These are phyloP conservation scores for Alviniconcha marisindica DNA, from an alignment of 1,140 invertebrate genomes.

Conservation along the genomic window DNA sequence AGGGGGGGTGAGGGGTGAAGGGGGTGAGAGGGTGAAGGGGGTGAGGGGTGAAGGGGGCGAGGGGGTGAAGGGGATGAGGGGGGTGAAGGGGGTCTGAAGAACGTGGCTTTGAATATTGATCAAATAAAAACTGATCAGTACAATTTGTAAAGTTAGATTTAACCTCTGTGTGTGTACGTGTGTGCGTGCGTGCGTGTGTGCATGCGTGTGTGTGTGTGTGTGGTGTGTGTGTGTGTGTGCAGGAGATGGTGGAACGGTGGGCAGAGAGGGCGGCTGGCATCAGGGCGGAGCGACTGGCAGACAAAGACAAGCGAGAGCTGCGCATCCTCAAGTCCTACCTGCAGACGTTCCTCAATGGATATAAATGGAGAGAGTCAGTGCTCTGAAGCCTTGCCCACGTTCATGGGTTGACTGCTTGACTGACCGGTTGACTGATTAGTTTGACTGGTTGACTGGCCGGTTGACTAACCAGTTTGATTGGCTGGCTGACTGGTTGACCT, in stretches of 20 bases:
- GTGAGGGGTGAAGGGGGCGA: neutral
- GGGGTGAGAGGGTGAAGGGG: neutral
- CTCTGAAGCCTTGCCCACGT: too few relatives aligned
- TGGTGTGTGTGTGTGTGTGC: slow-evolving; percentile 21
- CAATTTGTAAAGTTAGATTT: too few relatives aligned
- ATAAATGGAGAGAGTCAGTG: slow-evolving; percentile 56
- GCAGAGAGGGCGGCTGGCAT: slow-evolving; percentile 29
- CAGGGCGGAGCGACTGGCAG: slow-evolving; percentile 28
- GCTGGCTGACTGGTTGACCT: too few relatives aligned
- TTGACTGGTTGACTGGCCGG: too few relatives aligned
- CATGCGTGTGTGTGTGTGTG: too few relatives aligned
- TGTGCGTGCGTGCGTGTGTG: too few relatives aligned
- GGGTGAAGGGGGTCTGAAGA: neutral
- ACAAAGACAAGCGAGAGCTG: slow-evolving; percentile 39
- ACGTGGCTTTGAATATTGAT: too few relatives aligned
- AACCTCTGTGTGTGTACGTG: too few relatives aligned
- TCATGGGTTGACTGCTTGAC: too few relatives aligned
- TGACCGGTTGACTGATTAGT: too few relatives aligned
- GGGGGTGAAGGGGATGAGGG: neutral
- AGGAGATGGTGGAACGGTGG: slow-evolving; percentile 29
- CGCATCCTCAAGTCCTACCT: slow-evolving; percentile 50
- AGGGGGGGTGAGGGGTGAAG: neutral
- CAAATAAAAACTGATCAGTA: too few relatives aligned
- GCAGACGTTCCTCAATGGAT: slow-evolving; percentile 53
- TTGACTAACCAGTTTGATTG: too few relatives aligned